Evolutionary conservation across 37 sponge, comb jelly and placozoan species (phyloP).

Genomic region (Theonella swinhoei): DNA sequence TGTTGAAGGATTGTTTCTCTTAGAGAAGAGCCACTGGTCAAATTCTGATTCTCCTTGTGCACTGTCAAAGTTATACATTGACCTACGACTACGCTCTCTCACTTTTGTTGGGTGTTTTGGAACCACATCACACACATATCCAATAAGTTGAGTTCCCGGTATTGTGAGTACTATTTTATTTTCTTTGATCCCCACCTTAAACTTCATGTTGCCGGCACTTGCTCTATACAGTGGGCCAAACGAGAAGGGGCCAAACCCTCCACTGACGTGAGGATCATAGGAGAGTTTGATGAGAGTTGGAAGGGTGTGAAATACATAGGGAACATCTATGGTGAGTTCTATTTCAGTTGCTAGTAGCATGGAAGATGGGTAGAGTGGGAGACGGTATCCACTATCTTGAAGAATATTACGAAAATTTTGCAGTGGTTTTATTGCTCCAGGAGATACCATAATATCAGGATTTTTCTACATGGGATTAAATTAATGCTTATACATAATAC

Average conservation of each 20-base stretch:
- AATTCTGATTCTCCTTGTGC: background rate
- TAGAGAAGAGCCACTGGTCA: background rate
- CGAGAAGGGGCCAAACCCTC: slow-evolving; percentile 29
- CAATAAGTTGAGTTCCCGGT: slow-evolving; percentile 26
- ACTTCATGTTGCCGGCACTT: background rate
- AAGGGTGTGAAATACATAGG: slow-evolving; percentile 2
- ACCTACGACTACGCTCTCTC: background rate
- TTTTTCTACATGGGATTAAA: background rate
- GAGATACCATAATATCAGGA: slow-evolving; percentile 1
- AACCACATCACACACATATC: slow-evolving; percentile 24
- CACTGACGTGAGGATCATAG: background rate
- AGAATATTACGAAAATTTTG: background rate
- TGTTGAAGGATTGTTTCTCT: background rate
- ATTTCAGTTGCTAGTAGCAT: slow-evolving; percentile 18
- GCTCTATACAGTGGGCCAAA: background rate
- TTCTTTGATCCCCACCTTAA: background rate
- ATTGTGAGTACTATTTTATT: slow-evolving; percentile 5
- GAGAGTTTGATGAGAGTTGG: slow-evolving; percentile 17
- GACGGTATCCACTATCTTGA: background rate
- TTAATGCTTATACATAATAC: too few species aligned
- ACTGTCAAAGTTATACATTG: background rate
- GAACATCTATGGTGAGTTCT: background rate
- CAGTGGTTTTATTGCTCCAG: background rate
- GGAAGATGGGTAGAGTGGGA: slow-evolving; percentile 13
- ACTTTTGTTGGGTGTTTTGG: background rate